Conservation (phyloP, 1,140 invertebrate genomes). For the Platyura marginata region DNA sequence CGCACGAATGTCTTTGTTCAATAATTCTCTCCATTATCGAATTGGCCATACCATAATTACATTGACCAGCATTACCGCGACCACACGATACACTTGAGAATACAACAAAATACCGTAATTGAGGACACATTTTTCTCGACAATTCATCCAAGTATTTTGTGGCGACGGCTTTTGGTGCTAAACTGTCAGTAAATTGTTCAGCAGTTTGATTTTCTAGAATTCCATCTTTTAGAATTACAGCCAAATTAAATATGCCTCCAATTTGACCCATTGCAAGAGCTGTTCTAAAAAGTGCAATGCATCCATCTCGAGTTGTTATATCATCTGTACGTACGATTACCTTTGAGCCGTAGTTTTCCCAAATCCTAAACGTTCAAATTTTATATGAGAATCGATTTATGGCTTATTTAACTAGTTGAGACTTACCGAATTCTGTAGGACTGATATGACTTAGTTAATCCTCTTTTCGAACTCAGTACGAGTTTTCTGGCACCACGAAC, state of each 20-base stretch:
- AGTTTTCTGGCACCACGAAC: slow-evolving; percentile 59
- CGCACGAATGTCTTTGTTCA: slow-evolving; percentile 32
- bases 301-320: slow-evolving; percentile 38
- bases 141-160: slow-evolving; percentile 39
- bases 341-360: slow-evolving; percentile 39
- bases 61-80: slow-evolving; percentile 72
- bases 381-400: neutral
- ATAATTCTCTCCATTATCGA: slow-evolving; percentile 55
- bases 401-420: neutral
- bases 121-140: slow-evolving; percentile 33
- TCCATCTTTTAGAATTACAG: slow-evolving; percentile 44
- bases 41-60: slow-evolving; percentile 69
- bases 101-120: slow-evolving; percentile 44
- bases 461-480: slow-evolving; percentile 60
- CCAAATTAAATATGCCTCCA: slow-evolving; percentile 68
- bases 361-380: slow-evolving; percentile 25
- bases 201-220: slow-evolving; percentile 41
- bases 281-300: slow-evolving; percentile 38
- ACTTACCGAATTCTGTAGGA: slow-evolving; percentile 33
- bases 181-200: slow-evolving; percentile 33
- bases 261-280: slow-evolving; percentile 43
- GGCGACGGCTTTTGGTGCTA: slow-evolving; percentile 37
- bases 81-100: slow-evolving; percentile 82
- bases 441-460: slow-evolving; percentile 67
- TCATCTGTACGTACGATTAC: slow-evolving; percentile 43